phyloP scores from a whole-genome alignment of 2,113 vertebrate genomes.

The Pachycephala philippinensis region DNA sequence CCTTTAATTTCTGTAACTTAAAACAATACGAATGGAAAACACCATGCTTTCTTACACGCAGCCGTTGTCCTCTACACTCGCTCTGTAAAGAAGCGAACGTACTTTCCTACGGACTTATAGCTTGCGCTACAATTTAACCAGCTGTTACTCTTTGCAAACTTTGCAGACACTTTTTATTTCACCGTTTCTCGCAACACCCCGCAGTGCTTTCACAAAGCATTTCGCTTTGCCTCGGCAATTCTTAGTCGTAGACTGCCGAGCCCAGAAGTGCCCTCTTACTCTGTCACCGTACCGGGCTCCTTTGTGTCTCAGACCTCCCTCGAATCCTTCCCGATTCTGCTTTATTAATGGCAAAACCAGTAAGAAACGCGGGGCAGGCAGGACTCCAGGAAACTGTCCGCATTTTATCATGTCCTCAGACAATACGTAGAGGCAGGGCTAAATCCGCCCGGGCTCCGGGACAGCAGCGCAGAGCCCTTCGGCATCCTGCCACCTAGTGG shows the following conservation, averaged over 20 bases:
- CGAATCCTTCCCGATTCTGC: neutral
- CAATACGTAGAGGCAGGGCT: neutral
- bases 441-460: neutral
- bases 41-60: accelerated
- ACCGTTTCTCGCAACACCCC: neutral
- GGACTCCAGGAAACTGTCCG: constrained; percentile 10
- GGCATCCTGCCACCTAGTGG: constrained; percentile 44
- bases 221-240: neutral
- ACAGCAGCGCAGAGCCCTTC: neutral
- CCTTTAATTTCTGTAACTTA: neutral
- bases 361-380: neutral
- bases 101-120: neutral
- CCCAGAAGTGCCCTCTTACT: neutral
- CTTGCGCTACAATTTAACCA: neutral
- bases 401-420: neutral
- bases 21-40: neutral
- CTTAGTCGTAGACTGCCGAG: neutral
- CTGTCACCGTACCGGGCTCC: neutral
- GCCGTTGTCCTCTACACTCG: neutral
- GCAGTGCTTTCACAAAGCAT: neutral
- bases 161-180: neutral
- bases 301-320: constrained; percentile 6
- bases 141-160: neutral
- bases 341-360: neutral
- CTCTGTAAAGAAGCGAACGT: neutral